Evolutionary conservation across 1,140 invertebrate species (phyloP), one percentile per base, ranked within the genome.

Genomic region (Drosophila kohkoa): DNA sequence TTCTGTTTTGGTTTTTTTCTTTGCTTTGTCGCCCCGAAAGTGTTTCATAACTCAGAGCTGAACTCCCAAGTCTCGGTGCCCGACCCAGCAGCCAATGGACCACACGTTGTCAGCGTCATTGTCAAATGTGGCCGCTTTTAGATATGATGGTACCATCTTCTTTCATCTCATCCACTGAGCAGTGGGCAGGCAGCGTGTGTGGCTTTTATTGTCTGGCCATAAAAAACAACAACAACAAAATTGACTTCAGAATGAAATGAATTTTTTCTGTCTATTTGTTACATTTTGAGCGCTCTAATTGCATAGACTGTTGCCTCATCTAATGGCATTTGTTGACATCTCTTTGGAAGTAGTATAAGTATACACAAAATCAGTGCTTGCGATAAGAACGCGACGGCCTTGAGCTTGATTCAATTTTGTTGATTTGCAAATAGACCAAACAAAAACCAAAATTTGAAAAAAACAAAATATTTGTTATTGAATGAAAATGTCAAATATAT

Each of bases 131-230:
- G 71, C 60, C 15, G 41, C 48, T 63, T 62, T 63, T 41, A 81
- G 75, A 82, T 78, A 87, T 88, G 82, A 86, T 86, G 82, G 83
- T 88, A 82, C 74, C 82, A 81, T 75, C 68, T 64, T 55, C 65
- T 38, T 28, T 15, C 51, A 64, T 64, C 67, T 10, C 73, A 74
- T 60, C 79, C 51, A 55, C 5, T 35, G 79, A 15, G n/a, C 57
- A 58, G 76, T 77, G 71, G 57, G 54, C 55, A 58, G 81, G 5
- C 52, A 13, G 59, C 78, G 73, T 87, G 83, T 87, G 83, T 87
- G 83, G 83, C 64, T 83, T 87, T 88, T 87, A 87, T 87, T 73
- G 83, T 46, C 46, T 13, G 15, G 52, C 60, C 66, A 87, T 87
- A 88, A 87, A 87, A 81, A 73, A 64, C 28, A 57, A 57, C 68